These are phyloP conservation scores for Astyanax mexicanus DNA, from an alignment of 2,797 vertebrate species.

Conservation along the genomic window DNA sequence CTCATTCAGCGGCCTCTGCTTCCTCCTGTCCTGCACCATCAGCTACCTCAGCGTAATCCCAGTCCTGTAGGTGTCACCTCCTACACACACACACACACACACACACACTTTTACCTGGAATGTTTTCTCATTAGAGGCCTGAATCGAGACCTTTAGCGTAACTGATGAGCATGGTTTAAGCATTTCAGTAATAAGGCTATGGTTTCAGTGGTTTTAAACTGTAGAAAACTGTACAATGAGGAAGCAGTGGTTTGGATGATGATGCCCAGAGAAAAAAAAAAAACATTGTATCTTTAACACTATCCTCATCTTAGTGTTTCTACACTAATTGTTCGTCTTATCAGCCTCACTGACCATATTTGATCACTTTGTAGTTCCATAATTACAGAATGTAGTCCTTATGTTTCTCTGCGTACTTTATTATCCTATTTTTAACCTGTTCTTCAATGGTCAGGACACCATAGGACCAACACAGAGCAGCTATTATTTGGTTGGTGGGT, in stretches of 20 bases:
- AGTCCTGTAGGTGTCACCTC: slow-evolving; percentile 56
- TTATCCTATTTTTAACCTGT: no score
- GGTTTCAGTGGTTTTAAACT: background rate
- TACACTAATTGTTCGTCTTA: no score
- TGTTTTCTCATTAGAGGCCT: background rate
- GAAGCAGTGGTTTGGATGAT: background rate
- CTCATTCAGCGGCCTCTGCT: slow-evolving; percentile 59
- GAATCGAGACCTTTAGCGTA: background rate
- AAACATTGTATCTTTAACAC: no score
- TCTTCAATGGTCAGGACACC: no score
- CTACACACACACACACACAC: no score
- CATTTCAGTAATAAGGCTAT: background rate
- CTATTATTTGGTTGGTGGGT: no score
- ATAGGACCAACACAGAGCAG: no score
- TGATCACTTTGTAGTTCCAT: no score
- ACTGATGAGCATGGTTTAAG: background rate
- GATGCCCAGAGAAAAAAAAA: background rate
- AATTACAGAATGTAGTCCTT: no score
- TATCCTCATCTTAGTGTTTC: no score
- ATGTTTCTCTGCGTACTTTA: no score
- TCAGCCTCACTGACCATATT: no score
- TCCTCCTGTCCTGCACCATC: slow-evolving; percentile 62
- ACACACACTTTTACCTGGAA: background rate
- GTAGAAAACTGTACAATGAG: background rate
- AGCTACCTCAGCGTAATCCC: slow-evolving; percentile 62